Evolutionary conservation across 2,888 invertebrate species (phyloP).

Genomic region (Euphydryas editha): DNA sequence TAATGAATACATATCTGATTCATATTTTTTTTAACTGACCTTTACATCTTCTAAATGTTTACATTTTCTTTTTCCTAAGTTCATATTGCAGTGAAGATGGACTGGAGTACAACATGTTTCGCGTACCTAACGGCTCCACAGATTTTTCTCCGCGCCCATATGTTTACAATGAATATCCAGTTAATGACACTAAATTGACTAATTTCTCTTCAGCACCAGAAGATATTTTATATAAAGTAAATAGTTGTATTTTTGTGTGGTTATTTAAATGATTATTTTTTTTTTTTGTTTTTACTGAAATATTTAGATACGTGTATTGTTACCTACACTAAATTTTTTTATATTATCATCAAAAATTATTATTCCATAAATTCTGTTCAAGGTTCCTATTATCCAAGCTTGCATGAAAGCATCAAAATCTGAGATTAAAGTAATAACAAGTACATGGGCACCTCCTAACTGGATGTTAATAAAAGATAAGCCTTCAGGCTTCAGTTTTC

Average conservation of each 20-base stretch:
- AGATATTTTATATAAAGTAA: conserved; percentile 85
- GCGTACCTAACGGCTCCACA: conserved; percentile 91
- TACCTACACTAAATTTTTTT: no score
- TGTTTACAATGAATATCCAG: conserved; percentile 86
- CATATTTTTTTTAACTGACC: no score
- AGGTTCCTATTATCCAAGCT: conserved; percentile 69
- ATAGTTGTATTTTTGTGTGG: no score
- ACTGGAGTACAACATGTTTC: conserved; percentile 87
- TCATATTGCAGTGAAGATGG: conserved; percentile 87
- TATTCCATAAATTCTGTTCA: not conserved
- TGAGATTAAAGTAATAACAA: conserved; percentile 60
- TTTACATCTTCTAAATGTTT: no score
- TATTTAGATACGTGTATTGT: not conserved
- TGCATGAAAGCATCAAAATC: conserved; percentile 57
- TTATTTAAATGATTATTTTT: no score
- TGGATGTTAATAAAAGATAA: conserved; percentile 85
- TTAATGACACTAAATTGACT: conserved; percentile 78
- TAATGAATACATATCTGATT: no score
- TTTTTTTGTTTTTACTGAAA: no score
- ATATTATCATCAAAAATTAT: not conserved
- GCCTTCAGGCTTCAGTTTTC: conserved; percentile 68
- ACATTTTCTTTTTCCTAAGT: conserved; percentile 66
- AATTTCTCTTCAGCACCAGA: conserved; percentile 86
- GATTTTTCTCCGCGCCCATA: conserved; percentile 91
- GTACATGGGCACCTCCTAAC: conserved; percentile 83